phyloP scores from a whole-genome alignment of 2,113 vertebrate species.

The Hyaena hyaena region DNA sequence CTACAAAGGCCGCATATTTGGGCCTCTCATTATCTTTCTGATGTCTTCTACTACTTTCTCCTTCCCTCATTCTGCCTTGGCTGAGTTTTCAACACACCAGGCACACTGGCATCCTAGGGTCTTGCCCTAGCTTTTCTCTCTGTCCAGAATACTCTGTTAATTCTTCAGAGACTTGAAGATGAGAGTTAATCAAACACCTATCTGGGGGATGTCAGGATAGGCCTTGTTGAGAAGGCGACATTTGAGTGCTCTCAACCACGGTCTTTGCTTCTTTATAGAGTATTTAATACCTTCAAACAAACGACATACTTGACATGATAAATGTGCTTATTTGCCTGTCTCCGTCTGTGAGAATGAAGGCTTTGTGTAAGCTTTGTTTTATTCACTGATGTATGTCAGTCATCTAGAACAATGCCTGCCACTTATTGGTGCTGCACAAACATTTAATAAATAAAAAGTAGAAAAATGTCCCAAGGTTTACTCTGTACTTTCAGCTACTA shows the following conservation, averaged over 20 bases:
- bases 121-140: background rate
- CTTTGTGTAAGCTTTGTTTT: background rate
- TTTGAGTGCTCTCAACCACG: background rate
- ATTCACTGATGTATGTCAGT: background rate
- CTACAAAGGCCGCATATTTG: background rate
- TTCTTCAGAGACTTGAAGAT: background rate
- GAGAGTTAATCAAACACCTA: background rate
- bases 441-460: background rate
- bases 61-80: background rate
- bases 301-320: background rate
- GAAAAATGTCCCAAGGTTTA: background rate
- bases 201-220: background rate
- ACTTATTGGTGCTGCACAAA: background rate
- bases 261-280: background rate
- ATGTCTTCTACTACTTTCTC: background rate
- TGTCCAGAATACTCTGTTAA: background rate
- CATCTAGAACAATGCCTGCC: background rate
- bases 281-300: slow-evolving; percentile 9
- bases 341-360: background rate
- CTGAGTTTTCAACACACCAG: background rate
- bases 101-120: background rate
- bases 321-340: background rate
- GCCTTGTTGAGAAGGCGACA: background rate
- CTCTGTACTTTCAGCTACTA: background rate
- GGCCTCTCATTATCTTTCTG: background rate